Base-by-base conservation (phyloP, 2,888 invertebrate species). In the Ypsolopha scabrella region DNA sequence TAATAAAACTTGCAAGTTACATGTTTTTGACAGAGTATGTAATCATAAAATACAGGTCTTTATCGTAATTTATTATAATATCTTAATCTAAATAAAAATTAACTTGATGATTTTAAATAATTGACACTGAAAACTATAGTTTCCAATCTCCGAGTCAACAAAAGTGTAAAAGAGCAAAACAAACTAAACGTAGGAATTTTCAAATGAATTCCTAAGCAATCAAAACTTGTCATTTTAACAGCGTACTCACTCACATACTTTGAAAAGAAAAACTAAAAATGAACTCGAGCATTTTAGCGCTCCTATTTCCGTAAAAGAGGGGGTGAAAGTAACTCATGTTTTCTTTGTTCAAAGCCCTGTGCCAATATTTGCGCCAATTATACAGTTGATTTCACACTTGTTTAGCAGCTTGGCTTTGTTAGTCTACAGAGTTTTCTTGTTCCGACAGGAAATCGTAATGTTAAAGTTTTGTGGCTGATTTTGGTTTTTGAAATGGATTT, bases 331-430 rank as follows among this genome's bases (percentile, higher is more conserved):
- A 58, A 69, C 69, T 68, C 60, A 60, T 74, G 72, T 75, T 75
- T 78, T 78, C 77, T 79, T 78, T 79, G 77, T 75, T 72, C 61
- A 65, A 64, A 70, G 61, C 68, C 67, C 61, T 69, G 62, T 65
- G 58, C 74, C 80, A 78, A 78, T 78, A 76, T 78, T 77, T 76
- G 73, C 62, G 58, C 72, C 68, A 75, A 77, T 78, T 78, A 76
- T 72, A 67, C 76, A 74, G 67, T 70, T 74, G 75, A 78, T 78
- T 78, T 78, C 75, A 75, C 77, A 75, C 76, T 74, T 69, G 14
- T 36, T 47, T 37, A 36, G 36, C 7, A 6, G 37, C 47, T 43
- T 47, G 47, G 47, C 13, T 39, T 39, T 41, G n/a, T 43, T 43
- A 43, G 13, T 8, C 43, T 14, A 13, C 24, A 24, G 24, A n/a